Evolutionary conservation across 2,888 invertebrate genomes (phyloP), one percentile per base, ranked within the genome.

Genomic region (Rhingia rostrata): DNA sequence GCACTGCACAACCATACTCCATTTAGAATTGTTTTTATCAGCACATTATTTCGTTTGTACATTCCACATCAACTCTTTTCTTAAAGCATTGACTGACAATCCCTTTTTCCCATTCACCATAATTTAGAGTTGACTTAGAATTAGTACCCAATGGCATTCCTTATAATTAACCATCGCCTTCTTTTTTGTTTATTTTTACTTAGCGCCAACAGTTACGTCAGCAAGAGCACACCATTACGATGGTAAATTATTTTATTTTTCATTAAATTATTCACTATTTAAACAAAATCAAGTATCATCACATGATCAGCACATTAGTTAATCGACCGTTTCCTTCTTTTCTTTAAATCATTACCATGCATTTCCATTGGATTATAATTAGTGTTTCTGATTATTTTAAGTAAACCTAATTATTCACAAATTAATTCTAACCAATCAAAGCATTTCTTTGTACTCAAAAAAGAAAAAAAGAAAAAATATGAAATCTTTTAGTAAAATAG

Each of bases 351-450:
- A 74, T 56, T 80, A 54, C 39, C 75, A 80, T 75, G 84, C 84
- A 43, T 22, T 43, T 70, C 80, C 66, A 64, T 51, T 86, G 86
- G 86, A 87, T 82, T 45, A 51, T 10, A 43, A 35, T 77, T 87
- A 90, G 91, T 88, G 90, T 90, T 67, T 90, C 90, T 66, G 90
- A 90, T 87, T 90, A 91, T 88, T 90, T 90, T 88, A 90, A 90
- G 87, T 90, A 88, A 89, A 43, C 22, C 56, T 63, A 10, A 66
- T 35, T 64, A 39, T 54, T 63, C 33, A 45, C 37, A 67, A 54
- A 37, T n/a, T 56, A 14, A 45, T 53, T 53, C n/a, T 60, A 60
- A 49, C 51, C 54, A 63, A 56, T 78, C 61, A 6, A 70, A 49
- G 22, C 9, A 63, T 74, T 75, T 67, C n/a, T 43, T 22, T 12